Conservation (phyloP, 2,797 vertebrate genomes). For the Myotis planiceps region DNA sequence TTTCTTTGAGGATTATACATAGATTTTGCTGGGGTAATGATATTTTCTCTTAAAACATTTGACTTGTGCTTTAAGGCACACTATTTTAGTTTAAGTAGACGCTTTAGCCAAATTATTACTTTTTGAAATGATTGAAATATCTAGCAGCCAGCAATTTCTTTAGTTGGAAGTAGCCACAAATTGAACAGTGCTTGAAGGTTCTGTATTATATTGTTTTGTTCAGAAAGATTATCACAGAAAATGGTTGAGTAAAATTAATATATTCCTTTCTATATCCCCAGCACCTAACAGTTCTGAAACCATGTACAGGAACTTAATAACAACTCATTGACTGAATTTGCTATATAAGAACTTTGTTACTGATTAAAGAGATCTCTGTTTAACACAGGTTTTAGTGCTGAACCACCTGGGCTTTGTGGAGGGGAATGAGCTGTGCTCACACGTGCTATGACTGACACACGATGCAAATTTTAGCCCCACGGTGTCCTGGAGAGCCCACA, state of each 20-base stretch:
- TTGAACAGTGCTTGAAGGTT: neutral
- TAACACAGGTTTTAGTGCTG: neutral
- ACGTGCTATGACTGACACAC: neutral
- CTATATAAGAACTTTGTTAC: neutral
- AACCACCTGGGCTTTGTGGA: neutral
- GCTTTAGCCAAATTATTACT: conserved; percentile 18
- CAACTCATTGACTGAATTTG: neutral
- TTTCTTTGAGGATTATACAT: conserved; percentile 22
- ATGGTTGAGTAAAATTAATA: neutral
- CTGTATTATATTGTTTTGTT: neutral
- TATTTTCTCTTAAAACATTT: conserved; percentile 32
- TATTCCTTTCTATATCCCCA: neutral
- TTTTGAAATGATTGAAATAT: conserved; percentile 36
- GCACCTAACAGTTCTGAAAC: neutral
- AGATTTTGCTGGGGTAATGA: neutral
- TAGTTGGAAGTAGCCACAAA: neutral
- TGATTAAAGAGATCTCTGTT: neutral
- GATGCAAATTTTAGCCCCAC: neutral
- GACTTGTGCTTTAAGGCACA: conserved; percentile 30
- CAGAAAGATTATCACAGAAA: conserved; percentile 29
- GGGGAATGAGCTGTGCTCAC: neutral
- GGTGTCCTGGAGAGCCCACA: neutral
- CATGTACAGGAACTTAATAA: neutral
- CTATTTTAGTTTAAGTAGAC: conserved; percentile 9
- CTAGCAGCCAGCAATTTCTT: neutral